These are phyloP conservation scores for Macrophya alboannulata DNA, from an alignment of 2,888 invertebrate species.

Conservation along the genomic window DNA sequence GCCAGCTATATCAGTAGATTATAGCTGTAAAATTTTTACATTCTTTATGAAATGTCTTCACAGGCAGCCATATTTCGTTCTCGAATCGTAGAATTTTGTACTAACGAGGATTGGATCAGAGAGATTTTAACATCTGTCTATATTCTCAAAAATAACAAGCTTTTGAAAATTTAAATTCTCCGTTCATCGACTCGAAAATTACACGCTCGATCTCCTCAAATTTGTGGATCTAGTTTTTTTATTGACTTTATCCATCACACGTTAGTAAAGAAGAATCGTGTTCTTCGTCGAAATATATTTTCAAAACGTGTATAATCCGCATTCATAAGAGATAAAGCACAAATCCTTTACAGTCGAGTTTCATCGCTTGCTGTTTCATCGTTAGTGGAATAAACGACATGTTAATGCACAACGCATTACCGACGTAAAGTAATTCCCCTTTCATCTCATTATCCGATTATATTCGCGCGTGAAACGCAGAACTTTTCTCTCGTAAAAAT, in stretches of 20 bases:
- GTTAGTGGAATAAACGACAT: background rate
- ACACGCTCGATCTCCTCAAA: background rate
- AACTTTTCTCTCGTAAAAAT: background rate
- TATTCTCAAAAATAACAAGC: background rate
- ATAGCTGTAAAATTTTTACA: background rate
- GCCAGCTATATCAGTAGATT: background rate
- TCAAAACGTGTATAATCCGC: background rate
- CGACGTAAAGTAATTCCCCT: background rate
- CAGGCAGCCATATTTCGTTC: background rate
- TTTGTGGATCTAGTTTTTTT: background rate
- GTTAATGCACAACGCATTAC: constrained; percentile 11
- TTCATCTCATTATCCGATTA: background rate
- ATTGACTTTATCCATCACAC: background rate
- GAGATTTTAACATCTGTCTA: background rate
- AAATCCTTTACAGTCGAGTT: background rate
- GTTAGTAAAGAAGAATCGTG: background rate
- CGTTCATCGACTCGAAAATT: background rate
- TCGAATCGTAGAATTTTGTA: too few species aligned
- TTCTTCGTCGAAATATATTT: background rate
- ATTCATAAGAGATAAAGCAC: background rate
- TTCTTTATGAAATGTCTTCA: background rate
- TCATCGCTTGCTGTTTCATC: background rate
- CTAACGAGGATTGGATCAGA: background rate
- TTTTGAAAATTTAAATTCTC: background rate
- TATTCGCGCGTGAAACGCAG: background rate